Conservation (phyloP, 2,888 invertebrate genomes). For the Epistrophe eligans region DNA sequence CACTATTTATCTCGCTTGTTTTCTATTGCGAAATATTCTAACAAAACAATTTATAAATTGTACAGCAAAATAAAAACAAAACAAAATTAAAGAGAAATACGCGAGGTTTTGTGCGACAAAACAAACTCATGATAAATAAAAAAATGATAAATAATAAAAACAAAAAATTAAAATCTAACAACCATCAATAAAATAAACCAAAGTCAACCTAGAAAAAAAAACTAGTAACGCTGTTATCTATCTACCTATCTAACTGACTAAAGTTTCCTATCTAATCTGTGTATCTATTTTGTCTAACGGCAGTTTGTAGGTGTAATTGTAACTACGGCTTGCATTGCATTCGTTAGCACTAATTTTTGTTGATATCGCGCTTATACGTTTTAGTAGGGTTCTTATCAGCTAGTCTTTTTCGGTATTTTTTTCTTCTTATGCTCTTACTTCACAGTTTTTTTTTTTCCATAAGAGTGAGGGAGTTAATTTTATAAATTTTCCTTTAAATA, state of each 20-base stretch:
- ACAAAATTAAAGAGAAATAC: constrained; percentile 18
- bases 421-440: not conserved
- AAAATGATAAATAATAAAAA: too few relatives aligned
- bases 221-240: not conserved
- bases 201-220: constrained; percentile 10
- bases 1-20: constrained; percentile 44
- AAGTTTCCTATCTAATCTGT: constrained; percentile 44
- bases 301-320: constrained; percentile 40
- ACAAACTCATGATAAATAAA: constrained; percentile 18
- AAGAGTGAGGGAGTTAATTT: not conserved
- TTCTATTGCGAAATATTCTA: constrained; percentile 42
- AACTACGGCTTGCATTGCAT: not conserved
- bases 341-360: constrained; percentile 40
- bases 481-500: not conserved
- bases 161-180: constrained; percentile 42
- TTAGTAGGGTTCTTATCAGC: constrained; percentile 13
- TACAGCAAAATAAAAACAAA: not conserved
- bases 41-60: constrained; percentile 39
- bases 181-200: constrained; percentile 48
- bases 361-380: constrained; percentile 39
- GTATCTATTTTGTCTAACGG: constrained; percentile 56
- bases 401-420: constrained; percentile 18
- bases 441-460: not conserved
- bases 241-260: too few relatives aligned
- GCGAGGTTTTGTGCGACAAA: constrained; percentile 33